Percentiles rank a stretch among this genome's conserved stretches.
These are phyloP conservation scores for Meta bourneti DNA, from an alignment of 2,888 invertebrate species.

Conservation along the genomic window DNA sequence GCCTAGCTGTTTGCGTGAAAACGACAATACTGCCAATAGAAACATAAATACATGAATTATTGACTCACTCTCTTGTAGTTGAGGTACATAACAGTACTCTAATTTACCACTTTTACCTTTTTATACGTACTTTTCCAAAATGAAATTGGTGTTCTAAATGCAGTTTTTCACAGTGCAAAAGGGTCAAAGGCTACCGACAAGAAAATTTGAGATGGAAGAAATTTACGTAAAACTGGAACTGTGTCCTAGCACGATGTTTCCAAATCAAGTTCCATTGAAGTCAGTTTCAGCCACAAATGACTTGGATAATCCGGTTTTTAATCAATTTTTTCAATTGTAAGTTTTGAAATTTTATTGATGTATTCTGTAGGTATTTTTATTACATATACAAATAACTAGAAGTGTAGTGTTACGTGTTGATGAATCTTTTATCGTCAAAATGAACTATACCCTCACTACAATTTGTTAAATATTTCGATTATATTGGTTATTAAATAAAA, in stretches of 20 bases:
- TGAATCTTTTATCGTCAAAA: too few species aligned
- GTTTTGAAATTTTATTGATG: neutral
- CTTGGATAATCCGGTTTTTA: slow-evolving; percentile 67
- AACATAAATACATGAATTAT: too few species aligned
- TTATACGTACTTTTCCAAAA: too few species aligned
- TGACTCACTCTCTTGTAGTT: too few species aligned
- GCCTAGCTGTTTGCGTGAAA: too few species aligned
- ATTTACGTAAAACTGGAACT: slow-evolving; percentile 47
- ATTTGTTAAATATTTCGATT: too few species aligned
- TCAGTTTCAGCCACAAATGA: slow-evolving; percentile 49
- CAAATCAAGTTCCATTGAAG: slow-evolving; percentile 55
- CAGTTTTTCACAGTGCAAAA: slow-evolving; percentile 54
- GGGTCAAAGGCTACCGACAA: slow-evolving; percentile 58
- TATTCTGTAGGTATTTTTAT: neutral
- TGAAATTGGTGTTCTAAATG: too few species aligned
- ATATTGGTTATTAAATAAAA: too few species aligned
- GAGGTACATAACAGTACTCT: too few species aligned
- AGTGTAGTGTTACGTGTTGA: neutral
- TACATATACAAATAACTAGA: neutral
- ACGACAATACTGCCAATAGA: too few species aligned
- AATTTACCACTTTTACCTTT: too few species aligned
- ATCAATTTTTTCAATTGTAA: slow-evolving; percentile 70
- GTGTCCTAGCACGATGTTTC: slow-evolving; percentile 61
- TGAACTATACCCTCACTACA: too few species aligned
- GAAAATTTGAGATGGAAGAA: slow-evolving; percentile 66